A percentile compares a stretch with the other conserved stretches of the same genome.
Conservation (phyloP, 2,113 vertebrate species). For the Neotoma lepida region DNA sequence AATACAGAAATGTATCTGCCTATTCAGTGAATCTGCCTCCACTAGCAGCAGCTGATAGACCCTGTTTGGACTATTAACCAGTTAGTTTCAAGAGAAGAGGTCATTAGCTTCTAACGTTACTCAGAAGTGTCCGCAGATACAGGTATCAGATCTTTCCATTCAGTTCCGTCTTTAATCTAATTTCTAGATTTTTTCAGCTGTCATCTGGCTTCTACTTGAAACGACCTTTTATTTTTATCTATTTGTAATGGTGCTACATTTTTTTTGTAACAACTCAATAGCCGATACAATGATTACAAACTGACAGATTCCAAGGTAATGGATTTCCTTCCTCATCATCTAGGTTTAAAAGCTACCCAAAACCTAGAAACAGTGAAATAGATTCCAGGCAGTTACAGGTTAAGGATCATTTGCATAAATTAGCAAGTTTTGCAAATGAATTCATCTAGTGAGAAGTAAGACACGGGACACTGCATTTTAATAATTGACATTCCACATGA, state of each 20-base stretch:
- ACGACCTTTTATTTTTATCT: conserved; percentile 53
- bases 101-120: conserved; percentile 58
- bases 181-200: conserved; percentile 50
- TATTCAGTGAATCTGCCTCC: conserved; percentile 46
- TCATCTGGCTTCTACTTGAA: conserved; percentile 59
- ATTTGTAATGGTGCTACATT: background rate
- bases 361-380: conserved; percentile 75
- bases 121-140: conserved; percentile 62
- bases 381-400: conserved; percentile 85
- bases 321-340: conserved; percentile 57
- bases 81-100: conserved; percentile 64
- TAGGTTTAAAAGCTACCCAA: conserved; percentile 71
- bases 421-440: conserved; percentile 90
- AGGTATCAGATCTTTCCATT: conserved; percentile 62
- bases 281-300: conserved; percentile 56
- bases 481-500: conserved; percentile 92
- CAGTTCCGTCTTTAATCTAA: conserved; percentile 71
- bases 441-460: conserved; percentile 90
- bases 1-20: conserved; percentile 49
- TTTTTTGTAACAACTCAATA: conserved; percentile 51
- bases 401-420: conserved; percentile 90
- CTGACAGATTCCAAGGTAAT: conserved; percentile 55
- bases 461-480: conserved; percentile 90
- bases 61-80: conserved; percentile 67
- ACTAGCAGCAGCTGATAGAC: conserved; percentile 51